Evolutionary conservation across 2,113 vertebrate genomes (phyloP).

Genomic region (Carassius gibelio): DNA sequence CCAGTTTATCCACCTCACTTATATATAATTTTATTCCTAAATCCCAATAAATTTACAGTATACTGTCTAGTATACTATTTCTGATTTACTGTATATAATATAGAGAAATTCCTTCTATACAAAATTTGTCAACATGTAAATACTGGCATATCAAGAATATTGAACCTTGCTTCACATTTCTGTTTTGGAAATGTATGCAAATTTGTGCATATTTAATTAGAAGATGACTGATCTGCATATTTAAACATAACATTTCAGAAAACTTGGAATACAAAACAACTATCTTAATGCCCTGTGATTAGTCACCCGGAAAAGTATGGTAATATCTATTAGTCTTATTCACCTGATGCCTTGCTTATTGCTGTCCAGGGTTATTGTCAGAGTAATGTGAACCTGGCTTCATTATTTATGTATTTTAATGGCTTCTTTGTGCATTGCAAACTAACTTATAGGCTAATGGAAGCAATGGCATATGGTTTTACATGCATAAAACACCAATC

Average conservation of each 20-base stretch:
- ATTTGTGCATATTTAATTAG: not conserved
- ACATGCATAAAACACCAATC: constrained; percentile 30
- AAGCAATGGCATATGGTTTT: constrained; percentile 31
- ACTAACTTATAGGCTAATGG: constrained; percentile 34
- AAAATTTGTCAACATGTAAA: not conserved
- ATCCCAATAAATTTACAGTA: not conserved
- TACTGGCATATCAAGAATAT: not conserved
- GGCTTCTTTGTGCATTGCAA: constrained; percentile 17
- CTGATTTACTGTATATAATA: not conserved
- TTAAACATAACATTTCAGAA: not conserved
- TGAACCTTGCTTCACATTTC: not conserved
- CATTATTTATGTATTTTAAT: constrained; percentile 7
- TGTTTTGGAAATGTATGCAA: not conserved
- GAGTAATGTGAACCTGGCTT: not conserved
- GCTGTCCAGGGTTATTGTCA: not conserved
- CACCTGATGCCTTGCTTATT: not conserved
- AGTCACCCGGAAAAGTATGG: not conserved
- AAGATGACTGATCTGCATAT: not conserved
- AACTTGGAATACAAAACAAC: not conserved
- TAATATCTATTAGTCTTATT: not conserved
- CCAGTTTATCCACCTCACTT: not conserved
- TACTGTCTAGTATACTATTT: not conserved
- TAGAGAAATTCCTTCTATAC: not conserved
- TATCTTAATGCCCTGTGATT: not conserved
- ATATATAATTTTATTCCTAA: not conserved